A percentile compares a stretch with the other conserved stretches of the same genome.
Conservation (phyloP, 2,797 vertebrate genomes). For the Coregonus sp. region DNA sequence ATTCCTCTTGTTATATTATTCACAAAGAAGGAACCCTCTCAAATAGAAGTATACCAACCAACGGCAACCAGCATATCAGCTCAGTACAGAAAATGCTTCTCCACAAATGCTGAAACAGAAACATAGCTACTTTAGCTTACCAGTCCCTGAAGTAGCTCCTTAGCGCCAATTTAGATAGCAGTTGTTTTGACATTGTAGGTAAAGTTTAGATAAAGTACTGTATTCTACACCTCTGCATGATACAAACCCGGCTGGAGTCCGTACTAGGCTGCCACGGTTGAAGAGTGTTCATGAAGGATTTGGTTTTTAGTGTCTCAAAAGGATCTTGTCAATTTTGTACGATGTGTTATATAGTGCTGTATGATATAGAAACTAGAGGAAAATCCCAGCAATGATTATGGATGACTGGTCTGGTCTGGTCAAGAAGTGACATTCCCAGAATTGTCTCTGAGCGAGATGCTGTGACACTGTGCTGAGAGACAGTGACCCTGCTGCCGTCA, state of each 20-base stretch:
- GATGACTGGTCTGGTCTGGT: slow-evolving; percentile 6
- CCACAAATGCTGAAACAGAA: neutral
- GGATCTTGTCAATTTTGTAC: slow-evolving; percentile 2
- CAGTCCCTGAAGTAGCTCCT: neutral
- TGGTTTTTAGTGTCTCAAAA: neutral
- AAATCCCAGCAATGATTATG: slow-evolving; percentile 6
- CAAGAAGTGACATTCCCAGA: slow-evolving; percentile 29
- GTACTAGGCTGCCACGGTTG: neutral
- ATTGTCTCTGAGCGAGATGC: slow-evolving; percentile 31
- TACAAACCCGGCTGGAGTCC: neutral
- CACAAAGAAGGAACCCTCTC: neutral
- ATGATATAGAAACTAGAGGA: slow-evolving; percentile 4
- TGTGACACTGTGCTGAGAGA: slow-evolving; percentile 17
- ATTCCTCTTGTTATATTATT: neutral
- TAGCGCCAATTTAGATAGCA: neutral
- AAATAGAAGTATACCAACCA: neutral
- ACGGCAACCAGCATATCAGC: neutral
- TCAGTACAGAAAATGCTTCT: neutral
- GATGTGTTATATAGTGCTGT: slow-evolving; percentile 1
- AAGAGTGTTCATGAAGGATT: neutral
- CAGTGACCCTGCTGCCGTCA: neutral
- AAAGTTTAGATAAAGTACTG: neutral
- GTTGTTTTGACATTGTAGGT: neutral
- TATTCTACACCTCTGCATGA: neutral
- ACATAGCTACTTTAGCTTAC: neutral